Conservation (phyloP, 2,888 invertebrate genomes). For the Mythimna albipuncta region DNA sequence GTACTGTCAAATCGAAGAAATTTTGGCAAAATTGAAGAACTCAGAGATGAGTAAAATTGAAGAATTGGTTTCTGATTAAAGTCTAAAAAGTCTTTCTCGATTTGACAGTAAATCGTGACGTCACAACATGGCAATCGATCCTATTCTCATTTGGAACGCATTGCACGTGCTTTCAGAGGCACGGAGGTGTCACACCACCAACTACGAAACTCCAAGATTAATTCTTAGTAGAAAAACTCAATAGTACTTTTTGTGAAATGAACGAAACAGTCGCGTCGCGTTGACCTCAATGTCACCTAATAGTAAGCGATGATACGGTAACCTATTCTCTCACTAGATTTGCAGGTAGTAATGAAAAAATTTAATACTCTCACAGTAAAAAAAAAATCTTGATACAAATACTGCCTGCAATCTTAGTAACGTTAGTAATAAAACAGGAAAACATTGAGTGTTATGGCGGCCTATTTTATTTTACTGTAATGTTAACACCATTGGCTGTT, state of each 20-base stretch:
- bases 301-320: background rate
- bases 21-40: too few relatives aligned
- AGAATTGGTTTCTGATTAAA: too few relatives aligned
- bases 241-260: background rate
- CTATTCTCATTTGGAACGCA: too few relatives aligned
- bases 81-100: too few relatives aligned
- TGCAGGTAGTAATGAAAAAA: conserved; percentile 2
- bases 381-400: conserved; percentile 26
- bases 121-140: too few relatives aligned
- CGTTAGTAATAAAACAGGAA: conserved; percentile 33
- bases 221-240: too few relatives aligned
- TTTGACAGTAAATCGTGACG: too few relatives aligned
- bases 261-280: background rate
- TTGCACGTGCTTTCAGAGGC: too few relatives aligned
- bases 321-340: background rate
- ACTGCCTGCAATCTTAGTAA: conserved; percentile 25
- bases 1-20: too few relatives aligned
- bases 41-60: too few relatives aligned
- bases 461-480: conserved; percentile 50
- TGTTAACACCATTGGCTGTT: conserved; percentile 51
- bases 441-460: conserved; percentile 40
- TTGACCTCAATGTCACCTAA: background rate
- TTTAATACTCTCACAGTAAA: conserved; percentile 2
- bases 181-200: too few relatives aligned
- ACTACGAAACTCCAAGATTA: too few relatives aligned